phyloP scores from a whole-genome alignment of 2,888 invertebrate genomes.

The Furcula furcula region DNA sequence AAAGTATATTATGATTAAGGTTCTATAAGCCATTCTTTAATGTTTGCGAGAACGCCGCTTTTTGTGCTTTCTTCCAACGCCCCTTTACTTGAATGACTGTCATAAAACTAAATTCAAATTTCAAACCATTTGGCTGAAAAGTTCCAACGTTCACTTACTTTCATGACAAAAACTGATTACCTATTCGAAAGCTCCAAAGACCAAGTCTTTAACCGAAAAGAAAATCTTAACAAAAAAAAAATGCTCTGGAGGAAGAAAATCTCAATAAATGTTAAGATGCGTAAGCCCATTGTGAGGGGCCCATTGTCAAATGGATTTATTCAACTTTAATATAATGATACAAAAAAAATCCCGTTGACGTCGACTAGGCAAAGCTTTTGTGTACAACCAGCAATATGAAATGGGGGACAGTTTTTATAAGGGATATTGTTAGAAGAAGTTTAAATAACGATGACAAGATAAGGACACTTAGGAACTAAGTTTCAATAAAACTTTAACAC shows the following conservation, averaged over 20 bases:
- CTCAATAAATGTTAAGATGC: constrained; percentile 16
- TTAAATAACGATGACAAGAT: too few species aligned
- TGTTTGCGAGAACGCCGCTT: too few species aligned
- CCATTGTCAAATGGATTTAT: constrained; percentile 12
- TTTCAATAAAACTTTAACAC: too few species aligned
- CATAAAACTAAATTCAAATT: neutral
- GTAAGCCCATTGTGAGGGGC: constrained; percentile 12
- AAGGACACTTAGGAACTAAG: too few species aligned
- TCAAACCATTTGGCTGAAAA: neutral
- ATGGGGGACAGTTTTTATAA: constrained; percentile 9
- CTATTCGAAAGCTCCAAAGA: neutral
- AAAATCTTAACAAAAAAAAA: constrained; percentile 13
- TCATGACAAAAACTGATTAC: neutral
- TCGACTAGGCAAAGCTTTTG: constrained; percentile 4
- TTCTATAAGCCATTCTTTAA: too few species aligned
- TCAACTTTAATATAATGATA: constrained; percentile 13
- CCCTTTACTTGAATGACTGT: too few species aligned
- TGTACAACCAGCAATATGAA: constrained; percentile 8
- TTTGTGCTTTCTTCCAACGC: too few species aligned
- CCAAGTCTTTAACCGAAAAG: neutral
- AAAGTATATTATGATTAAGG: too few species aligned
- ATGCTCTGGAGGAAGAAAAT: constrained; percentile 6
- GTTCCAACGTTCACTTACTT: neutral
- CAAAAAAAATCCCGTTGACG: constrained; percentile 4
- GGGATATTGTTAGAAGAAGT: too few species aligned